Evolutionary conservation across 2,888 invertebrate genomes (phyloP).

Genomic region (Eupithecia dodoneata): DNA sequence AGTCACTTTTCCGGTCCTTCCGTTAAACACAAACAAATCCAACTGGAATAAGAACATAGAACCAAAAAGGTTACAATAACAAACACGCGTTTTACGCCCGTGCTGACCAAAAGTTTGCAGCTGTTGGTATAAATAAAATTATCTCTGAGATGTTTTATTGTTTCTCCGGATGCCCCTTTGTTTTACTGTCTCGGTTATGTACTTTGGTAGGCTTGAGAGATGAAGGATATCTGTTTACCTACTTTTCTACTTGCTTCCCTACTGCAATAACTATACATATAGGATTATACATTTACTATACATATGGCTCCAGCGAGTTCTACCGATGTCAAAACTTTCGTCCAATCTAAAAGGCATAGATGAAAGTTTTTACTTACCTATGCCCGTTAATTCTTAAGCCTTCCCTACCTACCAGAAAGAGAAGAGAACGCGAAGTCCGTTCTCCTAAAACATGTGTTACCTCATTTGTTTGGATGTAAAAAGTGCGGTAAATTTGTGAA

Average conservation of each 20-base stretch:
- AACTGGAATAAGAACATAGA: conserved; percentile 60
- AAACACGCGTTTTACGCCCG: conserved; percentile 70
- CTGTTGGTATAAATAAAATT: conserved; percentile 83
- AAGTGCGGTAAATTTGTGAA: conserved; percentile 61
- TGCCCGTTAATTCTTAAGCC: too few species aligned
- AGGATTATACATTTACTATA: too few species aligned
- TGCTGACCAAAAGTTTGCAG: conserved; percentile 84
- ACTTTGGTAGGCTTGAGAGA: conserved; percentile 3
- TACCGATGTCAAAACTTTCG: neutral
- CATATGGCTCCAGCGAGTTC: neutral
- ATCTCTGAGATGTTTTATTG: conserved; percentile 79
- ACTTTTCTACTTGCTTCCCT: neutral
- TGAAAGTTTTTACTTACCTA: too few species aligned
- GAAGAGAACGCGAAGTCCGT: neutral
- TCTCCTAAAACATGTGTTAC: conserved; percentile 4
- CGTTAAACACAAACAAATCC: conserved; percentile 56
- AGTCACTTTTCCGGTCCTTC: conserved; percentile 49
- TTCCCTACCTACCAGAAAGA: neutral
- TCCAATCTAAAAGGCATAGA: too few species aligned
- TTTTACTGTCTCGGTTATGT: conserved; percentile 20
- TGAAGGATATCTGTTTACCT: conserved; percentile 16
- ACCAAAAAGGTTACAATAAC: conserved; percentile 71
- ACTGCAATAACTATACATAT: neutral
- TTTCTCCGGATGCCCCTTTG: conserved; percentile 51
- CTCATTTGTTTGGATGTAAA: conserved; percentile 59